Evolutionary conservation across 30 jellyfish, hydroid and myxozoan species (phyloP), one percentile per base, ranked within the genome.

Genomic region (Aurelia coerulea): DNA sequence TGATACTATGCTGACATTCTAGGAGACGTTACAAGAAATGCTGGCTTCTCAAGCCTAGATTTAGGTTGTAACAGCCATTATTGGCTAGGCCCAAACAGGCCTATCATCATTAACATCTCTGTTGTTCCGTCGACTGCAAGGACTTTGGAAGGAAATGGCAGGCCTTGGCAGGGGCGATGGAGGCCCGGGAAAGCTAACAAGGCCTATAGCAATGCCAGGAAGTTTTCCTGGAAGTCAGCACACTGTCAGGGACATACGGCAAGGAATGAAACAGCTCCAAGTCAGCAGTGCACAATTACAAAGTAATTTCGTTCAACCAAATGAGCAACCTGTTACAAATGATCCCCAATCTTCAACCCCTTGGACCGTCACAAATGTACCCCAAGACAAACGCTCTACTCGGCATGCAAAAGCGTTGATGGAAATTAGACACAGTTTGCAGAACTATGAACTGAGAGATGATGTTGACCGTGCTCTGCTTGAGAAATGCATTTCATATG

Each of bases 221-320:
- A 84, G 58, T 64, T 64, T 3, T 35, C 6, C 74, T 13, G 89
- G 80, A 10, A 79, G 39, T 54, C 89, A 79, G 35, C 68, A 68
- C 37, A 52, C 84, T 5, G 31, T 81, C 51, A 79, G 91, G 29
- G 93, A 78, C n/a, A 77, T 84, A 37, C 69, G 74, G 33, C 93
- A 75, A 19, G 85, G 93, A 58, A 56, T 84, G 83, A 84, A 84
- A 32, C 93, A 84, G 67, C 66, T 84, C 76, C 93, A 84, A 54
- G 93, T 84, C 29, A 64, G 93, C 67, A 63, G 83, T 3, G 70
- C 15, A 15, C 49, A 62, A 32, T 8, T 15, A 10, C 46, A 19
- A n/a, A 68, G 49, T 29, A 37, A 19, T 23, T 17, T 19, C 3
- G 23, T 37, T 35, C 46, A n/a, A 4, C 78, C 23, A 68, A 68